These are phyloP conservation scores for Notodonta ziczac DNA, from an alignment of 2,888 invertebrate genomes.

Conservation along the genomic window DNA sequence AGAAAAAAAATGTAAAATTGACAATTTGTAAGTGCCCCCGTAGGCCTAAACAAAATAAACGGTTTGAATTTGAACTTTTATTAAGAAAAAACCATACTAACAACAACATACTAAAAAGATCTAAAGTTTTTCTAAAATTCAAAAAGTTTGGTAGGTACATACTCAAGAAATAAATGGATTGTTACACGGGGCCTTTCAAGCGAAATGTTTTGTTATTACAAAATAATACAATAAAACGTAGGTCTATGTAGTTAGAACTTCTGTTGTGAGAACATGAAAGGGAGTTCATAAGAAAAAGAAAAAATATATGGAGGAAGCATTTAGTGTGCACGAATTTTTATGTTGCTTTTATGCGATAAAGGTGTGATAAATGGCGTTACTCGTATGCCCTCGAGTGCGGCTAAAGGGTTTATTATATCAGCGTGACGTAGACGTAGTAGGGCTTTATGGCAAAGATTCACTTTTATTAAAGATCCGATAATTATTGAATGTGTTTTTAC, in stretches of 20 bases:
- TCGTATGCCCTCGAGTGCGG: conserved; percentile 32
- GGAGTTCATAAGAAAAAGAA: neutral
- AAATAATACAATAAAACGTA: neutral
- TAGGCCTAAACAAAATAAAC: no score
- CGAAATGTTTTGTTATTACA: no score
- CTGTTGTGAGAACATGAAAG: neutral
- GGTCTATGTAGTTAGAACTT: neutral
- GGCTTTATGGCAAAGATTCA: conserved; percentile 31
- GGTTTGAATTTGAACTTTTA: no score
- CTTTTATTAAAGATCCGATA: conserved; percentile 10
- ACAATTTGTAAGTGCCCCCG: no score
- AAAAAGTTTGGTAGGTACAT: no score
- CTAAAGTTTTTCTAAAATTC: no score
- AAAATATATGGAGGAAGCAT: conserved; percentile 9
- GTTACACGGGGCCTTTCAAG: no score
- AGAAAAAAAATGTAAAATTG: no score
- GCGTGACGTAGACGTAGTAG: conserved; percentile 15
- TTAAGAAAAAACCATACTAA: neutral
- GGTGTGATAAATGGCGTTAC: conserved; percentile 49
- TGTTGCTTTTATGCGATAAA: conserved; percentile 39
- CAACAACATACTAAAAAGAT: neutral
- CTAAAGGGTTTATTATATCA: conserved; percentile 38
- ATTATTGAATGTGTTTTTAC: no score
- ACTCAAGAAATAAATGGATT: no score
- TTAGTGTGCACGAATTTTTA: conserved; percentile 35